These are phyloP conservation scores for Zaprionus taronus DNA, from an alignment of 1,140 invertebrate genomes.

Conservation along the genomic window DNA sequence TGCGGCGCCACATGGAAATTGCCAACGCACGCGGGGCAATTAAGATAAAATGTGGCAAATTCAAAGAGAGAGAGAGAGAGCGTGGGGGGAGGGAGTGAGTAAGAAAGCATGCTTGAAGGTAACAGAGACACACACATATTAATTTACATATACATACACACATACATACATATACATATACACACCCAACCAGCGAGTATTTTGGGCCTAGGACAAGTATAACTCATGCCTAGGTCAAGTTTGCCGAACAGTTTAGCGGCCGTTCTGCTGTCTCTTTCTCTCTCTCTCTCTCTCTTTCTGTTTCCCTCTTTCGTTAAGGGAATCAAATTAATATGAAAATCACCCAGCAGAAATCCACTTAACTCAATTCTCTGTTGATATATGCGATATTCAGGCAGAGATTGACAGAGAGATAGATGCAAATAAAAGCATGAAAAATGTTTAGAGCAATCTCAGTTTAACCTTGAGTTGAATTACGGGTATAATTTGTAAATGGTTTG, in stretches of 20 bases:
- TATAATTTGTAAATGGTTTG: background rate
- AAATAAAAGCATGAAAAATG: constrained; percentile 1
- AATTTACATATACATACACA: background rate
- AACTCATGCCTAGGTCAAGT: constrained; percentile 12
- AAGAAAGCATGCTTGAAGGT: background rate
- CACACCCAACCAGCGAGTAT: background rate
- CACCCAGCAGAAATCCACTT: background rate
- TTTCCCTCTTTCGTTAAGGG: background rate
- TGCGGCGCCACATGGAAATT: constrained; percentile 49
- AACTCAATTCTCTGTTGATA: constrained; percentile 3
- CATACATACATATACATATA: background rate
- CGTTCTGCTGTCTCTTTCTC: background rate
- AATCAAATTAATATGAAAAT: background rate
- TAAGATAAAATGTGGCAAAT: constrained; percentile 66
- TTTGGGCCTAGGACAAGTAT: constrained; percentile 12
- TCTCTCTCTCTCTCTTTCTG: background rate
- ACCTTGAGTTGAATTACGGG: background rate
- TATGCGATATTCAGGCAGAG: background rate
- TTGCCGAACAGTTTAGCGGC: background rate
- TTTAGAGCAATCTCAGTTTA: background rate
- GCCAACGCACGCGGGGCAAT: constrained; percentile 58
- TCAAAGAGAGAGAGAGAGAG: background rate
- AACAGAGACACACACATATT: background rate
- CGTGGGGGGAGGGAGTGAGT: background rate
- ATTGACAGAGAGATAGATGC: background rate